A percentile compares a stretch with the other conserved stretches of the same genome.
Evolutionary conservation across 2,888 invertebrate species (phyloP).

Genomic region (Schizaphis graminum): DNA sequence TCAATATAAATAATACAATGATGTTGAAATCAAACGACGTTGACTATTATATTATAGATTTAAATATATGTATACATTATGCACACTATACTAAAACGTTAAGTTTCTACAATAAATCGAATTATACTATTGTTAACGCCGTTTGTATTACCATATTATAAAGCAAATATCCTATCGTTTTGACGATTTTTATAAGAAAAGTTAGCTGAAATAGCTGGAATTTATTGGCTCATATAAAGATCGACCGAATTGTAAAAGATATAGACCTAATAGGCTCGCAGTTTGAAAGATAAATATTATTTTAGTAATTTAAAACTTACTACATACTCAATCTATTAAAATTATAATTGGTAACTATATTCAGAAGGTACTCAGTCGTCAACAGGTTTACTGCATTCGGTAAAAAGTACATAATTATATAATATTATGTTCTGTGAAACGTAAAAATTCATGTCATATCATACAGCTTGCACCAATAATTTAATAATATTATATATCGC

Average conservation of each 20-base stretch:
- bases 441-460: constrained; percentile 10
- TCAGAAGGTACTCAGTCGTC: neutral
- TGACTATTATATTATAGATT: neutral
- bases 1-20: neutral
- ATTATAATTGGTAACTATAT: neutral
- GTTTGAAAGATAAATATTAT: neutral
- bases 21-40: neutral
- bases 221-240: neutral
- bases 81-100: neutral
- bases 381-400: constrained; percentile 7
- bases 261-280: neutral
- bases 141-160: neutral
- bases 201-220: neutral
- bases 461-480: neutral
- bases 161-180: neutral
- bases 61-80: neutral
- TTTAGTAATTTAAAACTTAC: neutral
- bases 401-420: neutral
- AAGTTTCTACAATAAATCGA: neutral
- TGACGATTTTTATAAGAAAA: neutral
- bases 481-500: neutral
- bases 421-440: constrained; percentile 9
- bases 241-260: neutral
- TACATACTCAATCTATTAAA: neutral
- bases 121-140: neutral